Base-by-base conservation (phyloP, 1,140 invertebrate species). In the Antheraea pernyi region DNA sequence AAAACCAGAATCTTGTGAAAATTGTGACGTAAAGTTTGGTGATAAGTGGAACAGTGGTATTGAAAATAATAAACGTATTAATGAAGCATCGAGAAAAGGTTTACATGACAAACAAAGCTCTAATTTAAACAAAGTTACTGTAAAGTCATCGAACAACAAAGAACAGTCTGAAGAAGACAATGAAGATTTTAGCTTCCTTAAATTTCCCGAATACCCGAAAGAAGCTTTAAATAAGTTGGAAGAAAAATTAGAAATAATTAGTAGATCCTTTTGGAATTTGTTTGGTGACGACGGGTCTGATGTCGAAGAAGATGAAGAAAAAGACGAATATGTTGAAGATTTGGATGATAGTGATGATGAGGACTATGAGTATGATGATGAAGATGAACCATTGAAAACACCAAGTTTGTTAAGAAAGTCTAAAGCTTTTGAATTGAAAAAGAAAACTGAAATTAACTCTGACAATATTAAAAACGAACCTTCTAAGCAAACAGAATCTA, bases 21-120 rank as follows among this genome's bases (percentile, higher is more conserved):
- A 83, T 70, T 91, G 89, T 90, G 86, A 86, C 75, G 85, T 84
- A 79, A 88, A 81, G 79, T 83, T 85, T 76, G 80, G 77, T 79
- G 75, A 79, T 70, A 79, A 79, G 67, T 62, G 78, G 66, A 74
- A 84, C 73, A 88, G 80, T 86, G 82, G 80, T 77, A 88, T 80
- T 67, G 85, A 89, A 75, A 86, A 79, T 89, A 82, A 73, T 59
- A 90, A 84, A 72, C 77, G 72, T 72, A 59, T 67, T 22, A 71
- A 74, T 66, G 86, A 84, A 59, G 81, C 84, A 68, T 60, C 85
- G 58, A 91, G 89, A 37, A 84, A 85, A 75, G 74, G 67, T 62
- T 75, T 79, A n/a, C 69, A 71, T n/a, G 83, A 84, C 37, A 85
- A 83, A 68, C 75, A 82, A 73, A 53, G 72, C 77, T 58, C 22